Percentiles rank a stretch among this genome's conserved stretches.
Evolutionary conservation across 2,888 invertebrate genomes (phyloP).

Genomic region (Bembecia ichneumoniformis): DNA sequence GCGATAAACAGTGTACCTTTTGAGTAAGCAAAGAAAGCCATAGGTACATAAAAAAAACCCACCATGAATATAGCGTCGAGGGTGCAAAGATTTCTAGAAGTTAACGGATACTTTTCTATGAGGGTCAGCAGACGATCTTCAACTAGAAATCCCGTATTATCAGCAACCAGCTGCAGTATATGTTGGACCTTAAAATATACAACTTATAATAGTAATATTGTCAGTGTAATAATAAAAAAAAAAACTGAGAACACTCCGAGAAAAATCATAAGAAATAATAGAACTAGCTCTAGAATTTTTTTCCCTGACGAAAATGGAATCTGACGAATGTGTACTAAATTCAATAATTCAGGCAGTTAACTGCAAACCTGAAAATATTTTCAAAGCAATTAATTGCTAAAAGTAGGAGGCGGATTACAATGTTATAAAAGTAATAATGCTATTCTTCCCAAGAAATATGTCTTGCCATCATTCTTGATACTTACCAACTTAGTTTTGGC

Average conservation of each 20-base stretch:
- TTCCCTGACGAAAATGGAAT: too few species aligned
- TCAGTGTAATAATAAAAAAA: not conserved
- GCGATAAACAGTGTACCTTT: too few species aligned
- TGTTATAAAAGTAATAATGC: too few species aligned
- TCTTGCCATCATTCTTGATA: too few species aligned
- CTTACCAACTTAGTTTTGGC: slow-evolving; percentile 37
- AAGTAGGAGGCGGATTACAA: too few species aligned
- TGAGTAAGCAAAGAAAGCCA: too few species aligned
- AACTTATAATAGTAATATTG: not conserved
- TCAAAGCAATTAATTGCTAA: too few species aligned
- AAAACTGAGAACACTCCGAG: not conserved
- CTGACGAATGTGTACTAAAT: too few species aligned
- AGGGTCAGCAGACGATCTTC: slow-evolving; percentile 78
- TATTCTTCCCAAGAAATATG: too few species aligned
- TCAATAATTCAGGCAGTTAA: too few species aligned
- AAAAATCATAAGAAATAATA: not conserved
- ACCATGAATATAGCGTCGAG: slow-evolving; percentile 84
- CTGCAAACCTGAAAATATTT: too few species aligned
- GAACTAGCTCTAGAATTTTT: too few species aligned
- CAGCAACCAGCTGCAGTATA: slow-evolving; percentile 77
- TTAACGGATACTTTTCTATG: slow-evolving; percentile 74
- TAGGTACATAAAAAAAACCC: slow-evolving; percentile 7
- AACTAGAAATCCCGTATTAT: slow-evolving; percentile 81
- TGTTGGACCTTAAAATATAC: slow-evolving; percentile 62
- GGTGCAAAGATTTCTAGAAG: slow-evolving; percentile 78